phyloP scores from a whole-genome alignment of 2,888 invertebrate genomes.

The Macrophya alboannulata region DNA sequence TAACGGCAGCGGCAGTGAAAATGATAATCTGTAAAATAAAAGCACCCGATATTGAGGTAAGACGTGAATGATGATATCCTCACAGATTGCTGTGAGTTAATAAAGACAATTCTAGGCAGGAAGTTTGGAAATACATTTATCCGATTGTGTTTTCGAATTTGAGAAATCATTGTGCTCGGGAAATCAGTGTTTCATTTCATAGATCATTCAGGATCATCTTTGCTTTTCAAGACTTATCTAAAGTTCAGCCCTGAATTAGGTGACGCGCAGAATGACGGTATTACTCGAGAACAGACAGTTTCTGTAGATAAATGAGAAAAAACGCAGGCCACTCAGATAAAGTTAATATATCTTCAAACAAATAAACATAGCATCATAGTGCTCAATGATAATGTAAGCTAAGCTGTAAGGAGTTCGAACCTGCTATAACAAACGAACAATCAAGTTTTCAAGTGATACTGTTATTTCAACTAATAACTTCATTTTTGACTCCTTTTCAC shows the following conservation, averaged over 20 bases:
- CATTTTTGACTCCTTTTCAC: not conserved
- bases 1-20: constrained; percentile 20
- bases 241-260: not conserved
- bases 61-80: not conserved
- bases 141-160: not conserved
- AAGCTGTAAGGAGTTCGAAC: not conserved
- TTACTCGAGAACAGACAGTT: too few relatives aligned
- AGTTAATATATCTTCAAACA: not conserved
- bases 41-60: not conserved
- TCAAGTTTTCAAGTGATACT: too few relatives aligned
- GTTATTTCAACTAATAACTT: not conserved
- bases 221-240: too few relatives aligned
- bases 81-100: not conserved
- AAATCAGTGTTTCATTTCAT: not conserved
- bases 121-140: not conserved
- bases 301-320: not conserved
- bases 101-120: not conserved
- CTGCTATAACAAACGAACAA: not conserved
- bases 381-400: not conserved
- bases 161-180: not conserved
- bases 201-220: not conserved
- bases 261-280: too few relatives aligned
- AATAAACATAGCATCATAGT: not conserved
- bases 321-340: not conserved
- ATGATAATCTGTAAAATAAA: constrained; percentile 56